Conservation (phyloP, 2,888 invertebrate species). For the Limnephilus auricula region DNA sequence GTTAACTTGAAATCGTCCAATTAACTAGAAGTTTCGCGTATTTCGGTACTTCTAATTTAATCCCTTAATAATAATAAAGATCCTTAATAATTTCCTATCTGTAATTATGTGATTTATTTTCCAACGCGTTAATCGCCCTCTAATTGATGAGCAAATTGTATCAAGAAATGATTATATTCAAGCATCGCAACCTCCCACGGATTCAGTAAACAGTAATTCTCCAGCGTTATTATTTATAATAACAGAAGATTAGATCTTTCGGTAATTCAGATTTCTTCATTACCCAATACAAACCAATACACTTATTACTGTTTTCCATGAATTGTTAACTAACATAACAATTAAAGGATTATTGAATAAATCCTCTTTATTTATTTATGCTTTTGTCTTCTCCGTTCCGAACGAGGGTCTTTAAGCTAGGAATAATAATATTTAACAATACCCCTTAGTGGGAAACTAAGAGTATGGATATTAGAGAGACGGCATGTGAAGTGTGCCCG, state of each 20-base stretch:
- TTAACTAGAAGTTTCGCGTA: not conserved
- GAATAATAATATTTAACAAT: too few relatives aligned
- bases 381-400: not conserved
- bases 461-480: too few relatives aligned
- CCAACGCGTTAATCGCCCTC: constrained; percentile 36
- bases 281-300: not conserved
- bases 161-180: constrained; percentile 14
- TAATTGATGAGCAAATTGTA: constrained; percentile 43
- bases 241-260: not conserved
- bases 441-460: too few relatives aligned
- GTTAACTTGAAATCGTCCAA: not conserved
- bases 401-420: not conserved
- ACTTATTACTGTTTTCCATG: not conserved
- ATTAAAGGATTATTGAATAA: not conserved
- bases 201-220: constrained; percentile 10
- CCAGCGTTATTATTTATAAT: not conserved
- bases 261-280: not conserved
- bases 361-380: not conserved
- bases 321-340: not conserved
- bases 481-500: too few relatives aligned
- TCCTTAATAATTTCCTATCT: not conserved
- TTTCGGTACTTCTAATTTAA: not conserved
- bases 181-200: constrained; percentile 2
- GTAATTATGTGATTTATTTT: constrained; percentile 25
- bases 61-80: not conserved